These are phyloP conservation scores for Meandrusa payeni DNA, from an alignment of 2,888 invertebrate species.

Conservation along the genomic window DNA sequence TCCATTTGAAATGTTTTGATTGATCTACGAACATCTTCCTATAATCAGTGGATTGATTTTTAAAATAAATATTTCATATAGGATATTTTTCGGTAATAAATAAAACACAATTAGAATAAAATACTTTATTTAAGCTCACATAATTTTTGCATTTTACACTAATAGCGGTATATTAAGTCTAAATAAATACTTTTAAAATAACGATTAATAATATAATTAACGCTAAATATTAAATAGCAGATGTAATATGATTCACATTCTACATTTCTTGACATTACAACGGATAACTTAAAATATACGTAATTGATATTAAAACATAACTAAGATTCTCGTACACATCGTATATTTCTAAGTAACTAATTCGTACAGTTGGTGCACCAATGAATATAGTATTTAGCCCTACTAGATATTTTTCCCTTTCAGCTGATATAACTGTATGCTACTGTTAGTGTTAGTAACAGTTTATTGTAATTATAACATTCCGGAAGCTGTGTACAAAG, in stretches of 20 bases:
- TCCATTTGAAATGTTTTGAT: too few species aligned
- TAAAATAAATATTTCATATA: too few species aligned
- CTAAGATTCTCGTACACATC: constrained; percentile 7
- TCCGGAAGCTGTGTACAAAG: constrained; percentile 81
- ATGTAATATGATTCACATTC: constrained; percentile 18
- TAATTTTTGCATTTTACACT: constrained; percentile 54
- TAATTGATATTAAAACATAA: constrained; percentile 6
- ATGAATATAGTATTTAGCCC: constrained; percentile 27
- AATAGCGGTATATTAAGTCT: constrained; percentile 53
- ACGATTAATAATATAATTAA: constrained; percentile 35
- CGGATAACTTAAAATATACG: constrained; percentile 14
- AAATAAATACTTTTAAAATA: constrained; percentile 59
- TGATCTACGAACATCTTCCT: too few species aligned
- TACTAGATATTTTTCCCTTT: constrained; percentile 30
- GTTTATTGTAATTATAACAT: constrained; percentile 76
- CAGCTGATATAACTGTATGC: constrained; percentile 34
- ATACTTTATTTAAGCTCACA: constrained; percentile 78
- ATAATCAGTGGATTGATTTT: too few species aligned
- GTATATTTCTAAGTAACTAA: constrained; percentile 12
- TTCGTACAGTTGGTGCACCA: constrained; percentile 36
- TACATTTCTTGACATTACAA: constrained; percentile 21
- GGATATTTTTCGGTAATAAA: constrained; percentile 13
- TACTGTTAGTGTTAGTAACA: constrained; percentile 72
- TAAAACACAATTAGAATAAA: constrained; percentile 58
- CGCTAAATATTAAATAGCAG: constrained; percentile 22